Conservation (phyloP, 1,140 invertebrate species). For the Drosophila sproati region DNA sequence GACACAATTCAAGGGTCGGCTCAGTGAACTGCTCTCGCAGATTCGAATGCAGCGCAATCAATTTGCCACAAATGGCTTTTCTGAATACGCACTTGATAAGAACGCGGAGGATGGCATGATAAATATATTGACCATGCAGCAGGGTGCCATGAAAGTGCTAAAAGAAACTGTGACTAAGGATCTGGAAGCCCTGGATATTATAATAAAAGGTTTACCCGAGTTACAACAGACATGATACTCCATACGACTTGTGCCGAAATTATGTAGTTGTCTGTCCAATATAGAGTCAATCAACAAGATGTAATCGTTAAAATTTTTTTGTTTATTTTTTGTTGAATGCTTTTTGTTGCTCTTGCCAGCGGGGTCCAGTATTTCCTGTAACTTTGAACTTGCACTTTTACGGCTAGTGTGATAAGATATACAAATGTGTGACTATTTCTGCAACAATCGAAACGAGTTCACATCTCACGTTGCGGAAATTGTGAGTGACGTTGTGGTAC, state of each 20-base stretch:
- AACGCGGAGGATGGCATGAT: constrained; percentile 88
- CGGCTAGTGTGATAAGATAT: constrained; percentile 49
- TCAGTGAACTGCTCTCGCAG: constrained; percentile 95
- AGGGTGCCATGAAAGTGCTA: constrained; percentile 93
- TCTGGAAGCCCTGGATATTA: constrained; percentile 90
- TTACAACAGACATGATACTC: constrained; percentile 55
- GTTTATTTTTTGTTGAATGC: constrained; percentile 12
- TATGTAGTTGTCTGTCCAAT: constrained; percentile 48
- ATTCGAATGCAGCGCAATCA: constrained; percentile 91
- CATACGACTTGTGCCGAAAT: constrained; percentile 26
- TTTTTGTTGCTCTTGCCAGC: constrained; percentile 13
- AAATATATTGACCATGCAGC: constrained; percentile 92
- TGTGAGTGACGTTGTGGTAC: constrained; percentile 36
- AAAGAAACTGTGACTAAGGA: constrained; percentile 92
- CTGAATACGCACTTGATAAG: constrained; percentile 87
- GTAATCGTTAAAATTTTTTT: constrained; percentile 60
- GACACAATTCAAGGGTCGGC: constrained; percentile 95
- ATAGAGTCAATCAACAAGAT: constrained; percentile 67
- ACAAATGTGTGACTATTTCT: constrained; percentile 24
- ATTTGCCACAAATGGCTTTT: constrained; percentile 84
- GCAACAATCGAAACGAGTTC: constrained; percentile 77
- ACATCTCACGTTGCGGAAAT: constrained; percentile 76
- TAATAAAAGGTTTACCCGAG: constrained; percentile 90
- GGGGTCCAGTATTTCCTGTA: constrained; percentile 60
- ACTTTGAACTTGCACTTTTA: constrained; percentile 83